Percentiles rank a stretch among this genome's conserved stretches.
Evolutionary conservation across 2,113 vertebrate genomes (phyloP).

Genomic region (Sceloporus undulatus): DNA sequence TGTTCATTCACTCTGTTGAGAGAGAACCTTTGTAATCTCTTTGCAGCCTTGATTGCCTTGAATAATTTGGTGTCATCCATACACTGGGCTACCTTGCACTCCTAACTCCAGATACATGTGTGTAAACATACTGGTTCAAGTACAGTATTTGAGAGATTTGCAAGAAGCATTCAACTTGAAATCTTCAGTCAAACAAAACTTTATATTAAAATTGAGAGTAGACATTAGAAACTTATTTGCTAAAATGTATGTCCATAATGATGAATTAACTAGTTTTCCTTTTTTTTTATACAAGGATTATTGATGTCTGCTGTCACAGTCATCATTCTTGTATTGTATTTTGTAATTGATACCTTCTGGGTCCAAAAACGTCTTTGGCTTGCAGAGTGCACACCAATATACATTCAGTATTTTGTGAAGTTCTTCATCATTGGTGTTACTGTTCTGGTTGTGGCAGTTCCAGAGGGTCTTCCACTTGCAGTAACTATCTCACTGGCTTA

Average conservation of each 20-base stretch:
- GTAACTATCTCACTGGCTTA: slow-evolving; percentile 98
- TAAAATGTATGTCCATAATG: background rate
- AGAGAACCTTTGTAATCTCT: background rate
- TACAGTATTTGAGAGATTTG: background rate
- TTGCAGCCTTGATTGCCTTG: background rate
- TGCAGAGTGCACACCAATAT: slow-evolving; percentile 94
- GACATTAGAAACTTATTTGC: background rate
- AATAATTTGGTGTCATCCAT: background rate
- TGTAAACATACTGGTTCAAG: background rate
- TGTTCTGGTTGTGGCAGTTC: slow-evolving; percentile 96
- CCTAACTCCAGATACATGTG: background rate
- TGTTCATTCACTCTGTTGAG: background rate
- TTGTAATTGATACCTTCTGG: slow-evolving; percentile 97
- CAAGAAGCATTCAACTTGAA: background rate
- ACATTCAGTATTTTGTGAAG: slow-evolving; percentile 99
- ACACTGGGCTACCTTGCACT: too few relatives aligned
- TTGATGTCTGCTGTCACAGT: slow-evolving; percentile 99
- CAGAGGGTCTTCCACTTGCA: slow-evolving; percentile 96
- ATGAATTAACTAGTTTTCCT: slow-evolving; percentile 31
- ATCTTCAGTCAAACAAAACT: background rate
- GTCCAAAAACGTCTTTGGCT: slow-evolving; percentile 91
- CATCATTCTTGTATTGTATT: slow-evolving; percentile 95
- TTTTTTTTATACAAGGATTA: slow-evolving; percentile 83
- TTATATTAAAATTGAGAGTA: background rate
- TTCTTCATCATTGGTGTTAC: slow-evolving; percentile 99